Evolutionary conservation across 2,113 vertebrate genomes (phyloP).

Genomic region (Muntiacus muntjak): DNA sequence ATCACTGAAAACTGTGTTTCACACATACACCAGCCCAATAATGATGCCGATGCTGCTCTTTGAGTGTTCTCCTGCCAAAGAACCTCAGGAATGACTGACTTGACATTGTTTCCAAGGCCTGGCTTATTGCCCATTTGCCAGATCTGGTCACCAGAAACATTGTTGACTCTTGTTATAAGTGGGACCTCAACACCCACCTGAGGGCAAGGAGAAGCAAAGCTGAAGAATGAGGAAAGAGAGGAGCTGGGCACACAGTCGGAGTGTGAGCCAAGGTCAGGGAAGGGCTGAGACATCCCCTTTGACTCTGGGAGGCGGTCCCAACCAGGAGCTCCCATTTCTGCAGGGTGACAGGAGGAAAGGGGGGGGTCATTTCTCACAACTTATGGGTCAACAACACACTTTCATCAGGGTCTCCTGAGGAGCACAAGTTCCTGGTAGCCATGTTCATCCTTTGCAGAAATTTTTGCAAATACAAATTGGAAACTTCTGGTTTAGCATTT

Average conservation of each 20-base stretch:
- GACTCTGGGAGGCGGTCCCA: slow-evolving; percentile 1
- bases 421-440: background rate
- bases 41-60: background rate
- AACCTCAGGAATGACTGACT: background rate
- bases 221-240: background rate
- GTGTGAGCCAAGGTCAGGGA: background rate
- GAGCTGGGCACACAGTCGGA: background rate
- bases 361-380: background rate
- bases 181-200: background rate
- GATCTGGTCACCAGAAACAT: background rate
- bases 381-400: background rate
- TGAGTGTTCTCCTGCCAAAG: background rate
- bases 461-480: background rate
- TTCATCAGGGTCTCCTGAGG: background rate
- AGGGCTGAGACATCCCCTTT: background rate
- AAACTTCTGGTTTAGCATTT: background rate
- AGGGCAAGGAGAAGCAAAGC: background rate
- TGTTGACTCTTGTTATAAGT: background rate
- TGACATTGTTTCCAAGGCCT: background rate
- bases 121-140: background rate
- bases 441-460: background rate
- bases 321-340: background rate
- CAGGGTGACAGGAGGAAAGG: background rate
- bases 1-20: background rate
- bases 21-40: background rate